Evolutionary conservation across 2,888 invertebrate genomes (phyloP).

Genomic region (Eilema griseolum): DNA sequence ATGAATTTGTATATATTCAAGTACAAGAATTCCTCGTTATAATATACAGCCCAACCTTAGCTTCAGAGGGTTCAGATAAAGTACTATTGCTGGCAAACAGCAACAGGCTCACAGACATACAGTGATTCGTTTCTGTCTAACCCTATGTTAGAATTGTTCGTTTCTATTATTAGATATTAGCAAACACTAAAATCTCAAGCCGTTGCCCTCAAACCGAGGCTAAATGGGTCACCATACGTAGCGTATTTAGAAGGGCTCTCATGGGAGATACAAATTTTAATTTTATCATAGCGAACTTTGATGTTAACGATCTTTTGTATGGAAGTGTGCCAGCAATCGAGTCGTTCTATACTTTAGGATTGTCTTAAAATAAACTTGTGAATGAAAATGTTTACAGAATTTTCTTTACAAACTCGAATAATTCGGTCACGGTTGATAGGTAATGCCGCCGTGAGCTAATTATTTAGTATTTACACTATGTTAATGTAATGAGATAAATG

Average conservation of each 20-base stretch:
- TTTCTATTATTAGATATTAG: conserved; percentile 24
- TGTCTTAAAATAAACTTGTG: conserved; percentile 46
- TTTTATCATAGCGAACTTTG: conserved; percentile 57
- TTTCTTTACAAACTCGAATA: conserved; percentile 25
- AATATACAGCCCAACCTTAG: too few species aligned
- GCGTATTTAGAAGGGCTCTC: conserved; percentile 71
- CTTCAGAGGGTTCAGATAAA: too few species aligned
- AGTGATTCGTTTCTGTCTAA: background rate
- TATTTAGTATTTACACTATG: conserved; percentile 24
- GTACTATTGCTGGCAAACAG: too few species aligned
- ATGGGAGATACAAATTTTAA: conserved; percentile 55
- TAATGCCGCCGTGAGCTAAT: conserved; percentile 28
- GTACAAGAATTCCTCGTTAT: too few species aligned
- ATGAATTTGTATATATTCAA: too few species aligned
- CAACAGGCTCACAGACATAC: background rate
- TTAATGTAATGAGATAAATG: conserved; percentile 17
- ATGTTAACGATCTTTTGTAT: conserved; percentile 51
- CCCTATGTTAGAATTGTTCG: background rate
- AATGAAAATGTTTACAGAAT: conserved; percentile 42
- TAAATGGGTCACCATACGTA: conserved; percentile 64
- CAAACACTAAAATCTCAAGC: conserved; percentile 46
- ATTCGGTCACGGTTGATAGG: conserved; percentile 42
- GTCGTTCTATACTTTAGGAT: conserved; percentile 23
- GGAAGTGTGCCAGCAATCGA: conserved; percentile 60
- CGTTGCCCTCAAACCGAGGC: conserved; percentile 43